A percentile compares a stretch with the other conserved stretches of the same genome.
phyloP scores from a whole-genome alignment of 1,140 invertebrate species.

The Aphidius gifuensis region DNA sequence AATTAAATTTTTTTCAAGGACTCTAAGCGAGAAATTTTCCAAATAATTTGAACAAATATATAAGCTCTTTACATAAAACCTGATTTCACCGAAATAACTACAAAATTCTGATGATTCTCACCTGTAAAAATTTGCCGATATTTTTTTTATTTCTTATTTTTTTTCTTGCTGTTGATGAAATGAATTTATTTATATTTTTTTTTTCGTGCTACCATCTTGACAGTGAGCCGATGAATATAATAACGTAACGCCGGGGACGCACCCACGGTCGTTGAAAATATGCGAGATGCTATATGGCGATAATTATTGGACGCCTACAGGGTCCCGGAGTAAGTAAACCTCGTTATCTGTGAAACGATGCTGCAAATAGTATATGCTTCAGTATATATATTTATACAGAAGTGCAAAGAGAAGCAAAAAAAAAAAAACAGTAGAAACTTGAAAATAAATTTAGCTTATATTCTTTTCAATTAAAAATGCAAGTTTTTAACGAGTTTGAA shows the following conservation, averaged over 20 bases:
- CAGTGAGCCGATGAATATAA: neutral
- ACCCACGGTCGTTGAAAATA: constrained; percentile 26
- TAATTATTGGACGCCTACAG: constrained; percentile 31
- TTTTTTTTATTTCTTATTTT: neutral
- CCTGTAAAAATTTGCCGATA: neutral
- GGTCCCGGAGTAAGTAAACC: constrained; percentile 27
- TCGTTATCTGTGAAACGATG: constrained; percentile 30
- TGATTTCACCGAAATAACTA: constrained; percentile 1
- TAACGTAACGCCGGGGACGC: constrained; percentile 2
- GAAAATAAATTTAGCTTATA: neutral
- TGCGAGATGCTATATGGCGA: constrained; percentile 19
- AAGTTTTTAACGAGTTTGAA: too few species aligned
- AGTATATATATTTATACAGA: neutral
- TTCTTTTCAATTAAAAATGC: too few species aligned
- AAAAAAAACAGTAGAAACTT: neutral
- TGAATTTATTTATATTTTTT: constrained; percentile 14
- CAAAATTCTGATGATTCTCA: constrained; percentile 1
- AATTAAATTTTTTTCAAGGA: neutral
- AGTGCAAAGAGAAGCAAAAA: neutral
- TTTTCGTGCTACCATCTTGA: neutral
- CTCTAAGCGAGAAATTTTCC: constrained; percentile 11
- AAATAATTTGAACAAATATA: constrained; percentile 22
- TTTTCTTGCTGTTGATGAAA: neutral
- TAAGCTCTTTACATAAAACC: neutral
- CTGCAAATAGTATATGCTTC: constrained; percentile 10